These are phyloP conservation scores for Chironomus riparius DNA, from an alignment of 2,888 invertebrate genomes.

Conservation along the genomic window DNA sequence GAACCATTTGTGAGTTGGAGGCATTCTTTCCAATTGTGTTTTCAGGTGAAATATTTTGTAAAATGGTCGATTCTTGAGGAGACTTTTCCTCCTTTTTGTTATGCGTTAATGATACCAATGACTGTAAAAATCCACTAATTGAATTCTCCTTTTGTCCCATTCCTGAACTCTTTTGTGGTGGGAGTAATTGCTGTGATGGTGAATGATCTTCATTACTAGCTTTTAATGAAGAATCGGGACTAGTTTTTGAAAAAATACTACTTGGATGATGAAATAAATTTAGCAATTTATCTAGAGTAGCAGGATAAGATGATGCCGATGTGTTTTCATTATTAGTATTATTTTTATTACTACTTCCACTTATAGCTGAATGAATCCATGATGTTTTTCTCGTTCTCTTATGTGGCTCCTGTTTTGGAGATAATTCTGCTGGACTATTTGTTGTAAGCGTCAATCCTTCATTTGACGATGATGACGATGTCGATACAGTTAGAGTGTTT, in stretches of 20 bases:
- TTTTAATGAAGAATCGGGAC: constrained; percentile 32
- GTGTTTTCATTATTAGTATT: constrained; percentile 8
- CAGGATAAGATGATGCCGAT: constrained; percentile 37
- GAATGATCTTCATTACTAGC: background rate
- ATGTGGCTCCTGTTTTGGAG: constrained; percentile 33
- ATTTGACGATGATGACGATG: constrained; percentile 29
- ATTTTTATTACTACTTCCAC: background rate
- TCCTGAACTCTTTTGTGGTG: background rate
- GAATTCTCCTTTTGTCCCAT: constrained; percentile 17
- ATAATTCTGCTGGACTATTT: constrained; percentile 27
- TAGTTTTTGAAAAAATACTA: constrained; percentile 49
- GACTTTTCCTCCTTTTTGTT: background rate
- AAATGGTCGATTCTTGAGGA: background rate
- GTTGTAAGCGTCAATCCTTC: constrained; percentile 38
- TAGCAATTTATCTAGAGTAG: constrained; percentile 55
- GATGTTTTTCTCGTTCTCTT: constrained; percentile 51
- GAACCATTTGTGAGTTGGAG: constrained; percentile 42
- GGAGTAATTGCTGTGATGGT: background rate
- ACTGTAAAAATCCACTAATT: constrained; percentile 12
- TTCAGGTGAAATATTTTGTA: constrained; percentile 28
- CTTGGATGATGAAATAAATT: constrained; percentile 57
- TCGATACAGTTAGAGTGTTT: constrained; percentile 27
- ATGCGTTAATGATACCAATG: constrained; percentile 1
- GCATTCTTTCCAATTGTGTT: constrained; percentile 31
- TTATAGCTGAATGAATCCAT: constrained; percentile 41